phyloP scores from a whole-genome alignment of 2,113 vertebrate species.

The Corythornis vintsioides region DNA sequence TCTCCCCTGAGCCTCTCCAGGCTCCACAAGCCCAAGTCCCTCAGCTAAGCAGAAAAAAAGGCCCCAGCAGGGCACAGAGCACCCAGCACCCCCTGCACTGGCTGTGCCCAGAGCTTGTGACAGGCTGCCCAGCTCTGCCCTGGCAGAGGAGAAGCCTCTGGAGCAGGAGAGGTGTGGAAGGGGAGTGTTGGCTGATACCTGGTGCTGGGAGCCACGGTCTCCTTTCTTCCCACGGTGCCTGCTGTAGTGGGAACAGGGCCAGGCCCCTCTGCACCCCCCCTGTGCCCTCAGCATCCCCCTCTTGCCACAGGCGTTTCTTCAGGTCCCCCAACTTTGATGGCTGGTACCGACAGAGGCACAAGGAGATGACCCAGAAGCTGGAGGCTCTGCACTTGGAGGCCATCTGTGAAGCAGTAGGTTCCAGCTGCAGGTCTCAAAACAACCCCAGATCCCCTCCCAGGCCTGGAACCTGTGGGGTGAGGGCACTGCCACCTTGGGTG shows the following conservation, averaged over 20 bases:
- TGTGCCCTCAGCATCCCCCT: neutral
- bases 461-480: too few species aligned
- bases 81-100: fast-evolving
- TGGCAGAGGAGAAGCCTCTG: neutral
- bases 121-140: neutral
- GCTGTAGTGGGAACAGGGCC: neutral
- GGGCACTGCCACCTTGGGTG: neutral
- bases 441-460: neutral
- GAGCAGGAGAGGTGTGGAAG: neutral
- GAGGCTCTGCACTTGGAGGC: constrained; percentile 91
- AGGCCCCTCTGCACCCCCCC: neutral
- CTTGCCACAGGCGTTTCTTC: constrained; percentile 85
- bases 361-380: constrained; percentile 91
- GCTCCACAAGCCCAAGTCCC: too few species aligned
- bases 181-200: fast-evolving
- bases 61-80: neutral
- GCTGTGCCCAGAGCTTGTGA: neutral
- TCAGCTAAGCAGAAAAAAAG: neutral
- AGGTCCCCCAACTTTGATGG: constrained; percentile 93
- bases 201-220: neutral
- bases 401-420: constrained; percentile 86
- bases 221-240: neutral
- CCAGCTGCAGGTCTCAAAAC: fast-evolving
- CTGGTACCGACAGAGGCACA: constrained; percentile 90
- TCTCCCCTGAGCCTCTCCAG: too few species aligned